These are phyloP conservation scores for Branchinecta sandiegonensis DNA, from an alignment of 2,888 invertebrate genomes.

Conservation along the genomic window DNA sequence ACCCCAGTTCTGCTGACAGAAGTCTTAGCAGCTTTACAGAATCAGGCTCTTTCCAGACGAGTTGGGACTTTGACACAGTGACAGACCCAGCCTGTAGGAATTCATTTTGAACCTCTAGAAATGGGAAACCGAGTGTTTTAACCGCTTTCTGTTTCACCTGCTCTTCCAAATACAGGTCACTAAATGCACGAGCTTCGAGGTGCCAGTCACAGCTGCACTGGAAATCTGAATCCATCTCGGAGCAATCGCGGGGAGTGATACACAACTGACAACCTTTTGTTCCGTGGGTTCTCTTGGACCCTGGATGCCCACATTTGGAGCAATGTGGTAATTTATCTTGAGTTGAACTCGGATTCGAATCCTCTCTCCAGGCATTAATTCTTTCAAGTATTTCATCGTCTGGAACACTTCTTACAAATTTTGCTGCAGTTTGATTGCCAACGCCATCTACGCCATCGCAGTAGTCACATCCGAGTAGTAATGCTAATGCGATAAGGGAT, in stretches of 20 bases:
- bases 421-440: constrained; percentile 60
- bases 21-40: constrained; percentile 40
- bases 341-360: constrained; percentile 40
- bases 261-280: constrained; percentile 52
- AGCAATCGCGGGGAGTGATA: constrained; percentile 46
- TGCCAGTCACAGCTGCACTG: constrained; percentile 24
- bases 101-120: constrained; percentile 55
- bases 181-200: constrained; percentile 23
- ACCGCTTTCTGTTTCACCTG: constrained; percentile 52
- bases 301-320: constrained; percentile 54
- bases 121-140: constrained; percentile 48
- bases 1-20: constrained; percentile 49
- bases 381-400: constrained; percentile 50
- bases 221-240: constrained; percentile 12
- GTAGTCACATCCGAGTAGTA: constrained; percentile 79
- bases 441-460: constrained; percentile 56
- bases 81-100: constrained; percentile 40
- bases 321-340: constrained; percentile 35
- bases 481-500: constrained; percentile 66
- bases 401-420: constrained; percentile 48
- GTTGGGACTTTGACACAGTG: not conserved
- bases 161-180: constrained; percentile 48
- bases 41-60: constrained; percentile 19
- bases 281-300: constrained; percentile 45
- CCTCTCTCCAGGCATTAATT: constrained; percentile 46